Percentiles rank a stretch among this genome's conserved stretches.
These are phyloP conservation scores for Bovichtus diacanthus DNA, from an alignment of 2,797 vertebrate genomes.

Conservation along the genomic window DNA sequence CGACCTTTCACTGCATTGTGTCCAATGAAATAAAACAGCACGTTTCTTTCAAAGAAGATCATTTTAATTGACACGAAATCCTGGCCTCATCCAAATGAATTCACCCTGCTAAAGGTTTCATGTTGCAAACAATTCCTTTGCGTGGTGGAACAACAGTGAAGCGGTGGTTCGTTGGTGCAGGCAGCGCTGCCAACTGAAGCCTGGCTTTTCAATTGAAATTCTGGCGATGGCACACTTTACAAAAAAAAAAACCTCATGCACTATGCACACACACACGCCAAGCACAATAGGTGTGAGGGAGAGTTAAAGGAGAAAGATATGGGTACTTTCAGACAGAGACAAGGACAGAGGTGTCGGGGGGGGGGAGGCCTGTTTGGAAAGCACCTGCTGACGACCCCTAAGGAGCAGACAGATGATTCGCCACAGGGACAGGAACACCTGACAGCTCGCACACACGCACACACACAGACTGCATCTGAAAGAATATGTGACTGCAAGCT, in stretches of 20 bases:
- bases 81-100: background rate
- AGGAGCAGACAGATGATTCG: constrained; percentile 71
- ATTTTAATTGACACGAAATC: background rate
- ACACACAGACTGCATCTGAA: constrained; percentile 26
- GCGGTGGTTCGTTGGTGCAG: background rate
- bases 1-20: background rate
- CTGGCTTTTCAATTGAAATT: background rate
- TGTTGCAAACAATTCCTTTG: background rate
- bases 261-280: background rate
- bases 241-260: background rate
- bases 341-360: constrained; percentile 60
- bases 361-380: constrained; percentile 64
- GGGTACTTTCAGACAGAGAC: constrained; percentile 48
- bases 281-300: constrained; percentile 26
- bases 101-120: background rate
- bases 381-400: constrained; percentile 57
- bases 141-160: background rate
- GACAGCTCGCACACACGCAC: constrained; percentile 30
- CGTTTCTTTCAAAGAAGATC: no score
- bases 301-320: constrained; percentile 44
- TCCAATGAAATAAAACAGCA: background rate
- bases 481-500: constrained; percentile 50
- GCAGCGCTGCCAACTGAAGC: background rate
- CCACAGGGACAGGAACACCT: constrained; percentile 48
- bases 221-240: background rate